Percentiles rank a stretch among this genome's conserved stretches.
Evolutionary conservation across 2,113 vertebrate genomes (phyloP).

Genomic region (Alces alces): DNA sequence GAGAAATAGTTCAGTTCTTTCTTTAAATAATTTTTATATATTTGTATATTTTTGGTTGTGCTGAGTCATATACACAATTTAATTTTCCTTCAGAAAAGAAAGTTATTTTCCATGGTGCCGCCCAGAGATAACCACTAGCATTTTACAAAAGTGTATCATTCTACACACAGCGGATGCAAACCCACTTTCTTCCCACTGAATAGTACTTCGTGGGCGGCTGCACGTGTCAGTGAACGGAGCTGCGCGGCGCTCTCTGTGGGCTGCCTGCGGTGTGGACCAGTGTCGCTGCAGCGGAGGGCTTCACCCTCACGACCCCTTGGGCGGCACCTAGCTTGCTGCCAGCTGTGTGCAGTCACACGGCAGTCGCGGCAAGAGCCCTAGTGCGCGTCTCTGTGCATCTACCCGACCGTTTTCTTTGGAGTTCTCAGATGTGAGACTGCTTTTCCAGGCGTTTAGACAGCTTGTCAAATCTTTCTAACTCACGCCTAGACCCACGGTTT

Average conservation of each 20-base stretch:
- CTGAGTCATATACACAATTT: not conserved
- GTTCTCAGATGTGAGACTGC: not conserved
- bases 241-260: not conserved
- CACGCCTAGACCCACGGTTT: accelerated
- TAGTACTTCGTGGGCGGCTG: too few relatives aligned
- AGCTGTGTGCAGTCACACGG: not conserved
- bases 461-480: not conserved
- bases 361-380: accelerated
- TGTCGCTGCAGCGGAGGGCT: not conserved
- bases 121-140: not conserved
- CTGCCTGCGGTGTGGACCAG: not conserved
- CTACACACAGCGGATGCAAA: not conserved
- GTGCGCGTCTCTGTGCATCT: not conserved
- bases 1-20: not conserved
- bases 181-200: not conserved
- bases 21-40: not conserved
- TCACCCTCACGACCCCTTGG: not conserved
- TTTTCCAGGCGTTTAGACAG: not conserved
- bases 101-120: not conserved
- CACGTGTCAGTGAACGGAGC: too few relatives aligned
- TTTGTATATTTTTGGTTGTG: not conserved
- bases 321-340: not conserved
- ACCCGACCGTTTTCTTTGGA: not conserved
- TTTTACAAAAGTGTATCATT: not conserved
- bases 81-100: not conserved